Evolutionary conservation across 2,113 vertebrate species (phyloP).

Genomic region (Microcebus tavaratra): DNA sequence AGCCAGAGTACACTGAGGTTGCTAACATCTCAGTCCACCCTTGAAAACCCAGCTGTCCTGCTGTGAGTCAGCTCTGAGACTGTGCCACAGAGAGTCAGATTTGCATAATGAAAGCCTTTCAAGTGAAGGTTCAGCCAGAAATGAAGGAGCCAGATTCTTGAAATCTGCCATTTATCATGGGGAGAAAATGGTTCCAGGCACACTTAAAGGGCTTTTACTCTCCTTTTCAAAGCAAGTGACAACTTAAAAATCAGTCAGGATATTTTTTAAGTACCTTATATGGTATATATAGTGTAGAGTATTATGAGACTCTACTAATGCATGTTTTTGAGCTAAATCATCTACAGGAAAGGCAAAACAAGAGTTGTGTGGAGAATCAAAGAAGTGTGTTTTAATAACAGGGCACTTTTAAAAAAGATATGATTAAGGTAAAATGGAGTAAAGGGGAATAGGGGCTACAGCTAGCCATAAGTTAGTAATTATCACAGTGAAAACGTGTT

Average conservation of each 20-base stretch:
- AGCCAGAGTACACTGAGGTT: not conserved
- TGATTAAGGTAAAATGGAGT: not conserved
- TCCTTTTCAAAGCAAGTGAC: not conserved
- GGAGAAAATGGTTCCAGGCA: not conserved
- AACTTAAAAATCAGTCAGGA: not conserved
- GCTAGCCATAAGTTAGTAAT: not conserved
- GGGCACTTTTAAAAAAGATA: not conserved
- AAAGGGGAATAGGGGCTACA: not conserved
- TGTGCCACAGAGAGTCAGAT: not conserved
- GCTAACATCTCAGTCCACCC: not conserved
- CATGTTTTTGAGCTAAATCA: conserved; percentile 34
- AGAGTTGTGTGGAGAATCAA: not conserved
- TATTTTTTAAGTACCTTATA: conserved; percentile 11
- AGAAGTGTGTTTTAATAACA: conserved; percentile 14
- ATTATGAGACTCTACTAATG: not conserved
- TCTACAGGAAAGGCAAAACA: not conserved
- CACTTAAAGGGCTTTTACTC: not conserved
- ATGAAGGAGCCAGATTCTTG: not conserved
- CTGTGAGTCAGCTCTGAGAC: not conserved
- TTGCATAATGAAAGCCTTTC: not conserved
- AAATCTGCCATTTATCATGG: not conserved
- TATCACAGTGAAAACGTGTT: not conserved
- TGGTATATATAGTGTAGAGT: not conserved
- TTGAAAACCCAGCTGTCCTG: not conserved
- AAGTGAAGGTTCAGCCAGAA: not conserved